These are phyloP conservation scores for Nymphalis c-album DNA, from an alignment of 2,888 invertebrate species.

Conservation along the genomic window DNA sequence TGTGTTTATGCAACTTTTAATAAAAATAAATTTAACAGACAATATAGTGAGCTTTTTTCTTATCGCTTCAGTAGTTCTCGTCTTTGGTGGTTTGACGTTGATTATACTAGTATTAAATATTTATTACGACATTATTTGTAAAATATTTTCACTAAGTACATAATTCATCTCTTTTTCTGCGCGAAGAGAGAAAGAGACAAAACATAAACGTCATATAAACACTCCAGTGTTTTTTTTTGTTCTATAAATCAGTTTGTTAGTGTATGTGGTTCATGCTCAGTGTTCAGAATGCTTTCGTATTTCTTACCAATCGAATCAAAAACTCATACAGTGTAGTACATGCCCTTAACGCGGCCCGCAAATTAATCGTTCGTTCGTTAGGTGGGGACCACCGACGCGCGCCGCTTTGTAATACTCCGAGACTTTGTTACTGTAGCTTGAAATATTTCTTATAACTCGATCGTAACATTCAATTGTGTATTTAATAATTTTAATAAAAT, in stretches of 20 bases:
- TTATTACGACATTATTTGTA: too few species aligned
- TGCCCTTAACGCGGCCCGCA: constrained; percentile 36
- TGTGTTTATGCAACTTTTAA: too few species aligned
- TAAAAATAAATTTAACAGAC: too few species aligned
- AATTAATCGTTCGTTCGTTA: constrained; percentile 48
- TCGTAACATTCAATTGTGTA: not conserved
- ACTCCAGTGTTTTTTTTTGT: not conserved
- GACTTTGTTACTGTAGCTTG: constrained; percentile 50
- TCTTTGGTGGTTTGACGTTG: too few species aligned
- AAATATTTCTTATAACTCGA: not conserved
- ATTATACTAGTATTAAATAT: too few species aligned
- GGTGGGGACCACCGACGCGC: constrained; percentile 63
- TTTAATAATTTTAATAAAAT: not conserved
- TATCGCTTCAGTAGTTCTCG: too few species aligned
- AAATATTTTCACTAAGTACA: too few species aligned
- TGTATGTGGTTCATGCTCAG: not conserved
- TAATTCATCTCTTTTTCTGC: too few species aligned
- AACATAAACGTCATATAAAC: not conserved
- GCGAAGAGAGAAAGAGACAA: too few species aligned
- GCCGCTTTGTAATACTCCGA: constrained; percentile 65
- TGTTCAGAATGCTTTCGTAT: not conserved
- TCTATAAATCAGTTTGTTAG: not conserved
- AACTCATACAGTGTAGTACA: constrained; percentile 21
- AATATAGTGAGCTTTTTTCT: too few species aligned
- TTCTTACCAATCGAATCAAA: constrained; percentile 14